These are phyloP conservation scores for Littorina saxatilis DNA, from an alignment of 1,140 invertebrate species.

Conservation along the genomic window DNA sequence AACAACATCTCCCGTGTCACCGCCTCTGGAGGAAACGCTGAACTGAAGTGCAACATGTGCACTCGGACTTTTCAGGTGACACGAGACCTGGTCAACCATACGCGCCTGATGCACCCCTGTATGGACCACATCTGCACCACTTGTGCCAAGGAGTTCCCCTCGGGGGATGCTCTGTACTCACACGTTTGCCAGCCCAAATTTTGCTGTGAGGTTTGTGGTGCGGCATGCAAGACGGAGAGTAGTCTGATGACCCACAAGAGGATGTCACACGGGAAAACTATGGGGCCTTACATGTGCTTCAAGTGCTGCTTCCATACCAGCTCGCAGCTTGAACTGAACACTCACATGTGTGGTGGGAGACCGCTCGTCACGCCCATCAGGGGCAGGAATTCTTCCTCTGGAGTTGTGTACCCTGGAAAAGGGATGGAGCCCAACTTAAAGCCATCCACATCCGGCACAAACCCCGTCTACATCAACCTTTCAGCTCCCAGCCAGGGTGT, in stretches of 20 bases:
- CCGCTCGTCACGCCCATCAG: neutral
- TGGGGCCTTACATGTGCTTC: slow-evolving; percentile 3
- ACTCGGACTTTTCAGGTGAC: neutral
- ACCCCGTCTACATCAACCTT: neutral
- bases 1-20: neutral
- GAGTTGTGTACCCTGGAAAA: neutral
- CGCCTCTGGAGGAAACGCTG: neutral
- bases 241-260: neutral
- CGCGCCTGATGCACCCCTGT: neutral
- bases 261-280: neutral
- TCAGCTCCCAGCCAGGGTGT: neutral
- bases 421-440: neutral
- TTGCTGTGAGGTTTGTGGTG: neutral
- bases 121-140: neutral
- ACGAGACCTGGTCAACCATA: slow-evolving; percentile 5
- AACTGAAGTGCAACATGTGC: neutral
- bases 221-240: neutral
- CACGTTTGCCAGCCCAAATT: neutral
- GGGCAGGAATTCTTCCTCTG: neutral
- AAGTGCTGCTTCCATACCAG: slow-evolving; percentile 11
- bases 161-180: neutral
- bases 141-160: neutral
- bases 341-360: neutral
- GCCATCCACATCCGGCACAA: neutral
- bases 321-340: slow-evolving; percentile 1